Evolutionary conservation across 2,797 vertebrate genomes (phyloP).

Genomic region (Morelia viridis): DNA sequence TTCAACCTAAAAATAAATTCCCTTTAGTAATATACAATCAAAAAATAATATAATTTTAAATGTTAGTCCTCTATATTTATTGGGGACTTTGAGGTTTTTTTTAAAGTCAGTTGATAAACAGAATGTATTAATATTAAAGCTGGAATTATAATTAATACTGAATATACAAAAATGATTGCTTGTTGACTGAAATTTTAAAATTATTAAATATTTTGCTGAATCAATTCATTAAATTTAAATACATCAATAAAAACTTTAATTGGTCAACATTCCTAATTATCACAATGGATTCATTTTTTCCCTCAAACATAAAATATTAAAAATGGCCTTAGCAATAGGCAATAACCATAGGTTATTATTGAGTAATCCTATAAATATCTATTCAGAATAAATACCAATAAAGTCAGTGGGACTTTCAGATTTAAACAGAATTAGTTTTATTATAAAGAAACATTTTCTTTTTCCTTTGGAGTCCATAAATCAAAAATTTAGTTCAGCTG

Average conservation of each 20-base stretch:
- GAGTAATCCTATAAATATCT: background rate
- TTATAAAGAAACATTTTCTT: background rate
- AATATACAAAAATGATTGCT: background rate
- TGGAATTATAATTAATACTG: background rate
- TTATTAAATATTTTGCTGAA: background rate
- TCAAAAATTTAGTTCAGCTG: background rate
- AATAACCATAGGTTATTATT: background rate
- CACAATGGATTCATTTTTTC: background rate
- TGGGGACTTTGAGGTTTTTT: background rate
- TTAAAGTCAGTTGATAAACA: background rate
- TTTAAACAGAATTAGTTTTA: too few relatives aligned
- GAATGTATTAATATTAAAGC: background rate
- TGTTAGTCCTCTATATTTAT: background rate
- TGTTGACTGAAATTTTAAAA: background rate
- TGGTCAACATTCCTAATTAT: background rate
- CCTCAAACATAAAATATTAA: background rate
- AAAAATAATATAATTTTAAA: background rate
- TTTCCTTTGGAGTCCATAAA: background rate
- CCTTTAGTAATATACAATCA: background rate
- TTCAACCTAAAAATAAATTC: background rate
- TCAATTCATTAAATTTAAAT: background rate
- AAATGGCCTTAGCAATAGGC: background rate
- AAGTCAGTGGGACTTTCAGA: background rate
- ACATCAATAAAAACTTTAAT: background rate
- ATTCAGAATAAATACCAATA: background rate